Conservation (phyloP, 2,888 invertebrate genomes). For the Epinotia bilunana region DNA sequence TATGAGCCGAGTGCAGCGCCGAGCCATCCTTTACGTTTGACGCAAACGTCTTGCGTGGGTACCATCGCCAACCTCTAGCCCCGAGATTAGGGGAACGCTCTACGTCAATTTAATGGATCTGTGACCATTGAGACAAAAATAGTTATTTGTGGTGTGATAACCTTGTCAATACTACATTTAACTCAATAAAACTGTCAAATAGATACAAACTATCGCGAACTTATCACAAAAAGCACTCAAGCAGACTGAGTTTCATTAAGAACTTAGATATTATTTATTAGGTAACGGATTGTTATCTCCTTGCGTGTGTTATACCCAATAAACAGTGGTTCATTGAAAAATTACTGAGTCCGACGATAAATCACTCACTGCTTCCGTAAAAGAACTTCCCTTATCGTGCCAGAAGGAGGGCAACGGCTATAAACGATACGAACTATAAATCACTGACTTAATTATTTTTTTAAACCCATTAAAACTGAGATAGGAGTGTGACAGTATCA, state of each 20-base stretch:
- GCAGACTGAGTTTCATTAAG: slow-evolving; percentile 45
- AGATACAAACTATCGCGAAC: slow-evolving; percentile 15
- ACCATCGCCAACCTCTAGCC: slow-evolving; percentile 26
- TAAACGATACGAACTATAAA: slow-evolving; percentile 71
- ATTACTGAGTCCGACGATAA: slow-evolving; percentile 59
- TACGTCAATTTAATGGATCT: slow-evolving; percentile 15
- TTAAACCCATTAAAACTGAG: slow-evolving; percentile 63
- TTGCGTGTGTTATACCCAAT: slow-evolving; percentile 46
- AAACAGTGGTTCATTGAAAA: slow-evolving; percentile 63
- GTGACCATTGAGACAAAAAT: slow-evolving; percentile 4
- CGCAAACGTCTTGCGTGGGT: slow-evolving; percentile 39
- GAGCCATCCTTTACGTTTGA: slow-evolving; percentile 37
- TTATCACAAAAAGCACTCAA: slow-evolving; percentile 39
- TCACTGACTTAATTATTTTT: slow-evolving; percentile 58
- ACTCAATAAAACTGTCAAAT: slow-evolving; percentile 38
- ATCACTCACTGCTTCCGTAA: slow-evolving; percentile 58
- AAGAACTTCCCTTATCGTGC: slow-evolving; percentile 70
- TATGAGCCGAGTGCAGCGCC: slow-evolving; percentile 59
- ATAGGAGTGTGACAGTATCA: slow-evolving; percentile 59
- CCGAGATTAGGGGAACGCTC: slow-evolving; percentile 25
- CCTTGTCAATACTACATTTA: slow-evolving; percentile 22
- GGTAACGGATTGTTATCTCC: slow-evolving; percentile 47
- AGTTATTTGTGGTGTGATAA: slow-evolving; percentile 22
- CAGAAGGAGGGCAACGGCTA: slow-evolving; percentile 64
- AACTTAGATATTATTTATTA: slow-evolving; percentile 49